phyloP scores from a whole-genome alignment of 1,140 invertebrate genomes.

The Belonocnema kinseyi region DNA sequence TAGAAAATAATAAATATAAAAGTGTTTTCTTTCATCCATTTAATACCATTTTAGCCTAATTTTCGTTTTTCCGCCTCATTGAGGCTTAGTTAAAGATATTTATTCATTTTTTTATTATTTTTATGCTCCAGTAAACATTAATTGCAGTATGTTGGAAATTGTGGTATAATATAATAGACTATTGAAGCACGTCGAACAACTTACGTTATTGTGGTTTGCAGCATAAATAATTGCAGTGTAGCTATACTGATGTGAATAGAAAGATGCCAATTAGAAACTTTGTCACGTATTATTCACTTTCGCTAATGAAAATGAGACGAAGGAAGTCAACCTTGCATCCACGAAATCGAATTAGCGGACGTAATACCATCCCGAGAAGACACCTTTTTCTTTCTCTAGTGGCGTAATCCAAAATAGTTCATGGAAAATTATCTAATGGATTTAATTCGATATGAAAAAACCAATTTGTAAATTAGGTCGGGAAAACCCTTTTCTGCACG shows the following conservation, averaged over 20 bases:
- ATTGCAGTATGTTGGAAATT: constrained; percentile 5
- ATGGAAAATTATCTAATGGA: background rate
- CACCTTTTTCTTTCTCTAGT: constrained; percentile 7
- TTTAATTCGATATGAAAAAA: background rate
- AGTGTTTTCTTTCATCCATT: too few relatives aligned
- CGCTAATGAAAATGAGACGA: constrained; percentile 69
- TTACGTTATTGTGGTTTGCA: constrained; percentile 43
- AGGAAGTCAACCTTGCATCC: constrained; percentile 47
- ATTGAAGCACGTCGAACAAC: constrained; percentile 26
- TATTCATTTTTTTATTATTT: background rate
- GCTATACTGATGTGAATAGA: constrained; percentile 40
- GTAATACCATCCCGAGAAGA: constrained; percentile 5
- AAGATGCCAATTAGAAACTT: constrained; percentile 63
- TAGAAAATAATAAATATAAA: too few relatives aligned
- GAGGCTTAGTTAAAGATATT: constrained; percentile 9
- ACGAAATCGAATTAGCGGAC: constrained; percentile 50
- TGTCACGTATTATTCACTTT: constrained; percentile 71
- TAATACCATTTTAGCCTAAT: background rate
- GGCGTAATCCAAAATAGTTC: background rate
- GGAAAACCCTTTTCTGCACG: too few relatives aligned
- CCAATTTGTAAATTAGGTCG: too few relatives aligned
- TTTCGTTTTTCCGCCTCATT: constrained; percentile 6
- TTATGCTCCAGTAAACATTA: constrained; percentile 7
- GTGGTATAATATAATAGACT: constrained; percentile 11
- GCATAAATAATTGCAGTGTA: constrained; percentile 45